Conservation (phyloP, 2,113 vertebrate species). For the Nannospalax galili region DNA sequence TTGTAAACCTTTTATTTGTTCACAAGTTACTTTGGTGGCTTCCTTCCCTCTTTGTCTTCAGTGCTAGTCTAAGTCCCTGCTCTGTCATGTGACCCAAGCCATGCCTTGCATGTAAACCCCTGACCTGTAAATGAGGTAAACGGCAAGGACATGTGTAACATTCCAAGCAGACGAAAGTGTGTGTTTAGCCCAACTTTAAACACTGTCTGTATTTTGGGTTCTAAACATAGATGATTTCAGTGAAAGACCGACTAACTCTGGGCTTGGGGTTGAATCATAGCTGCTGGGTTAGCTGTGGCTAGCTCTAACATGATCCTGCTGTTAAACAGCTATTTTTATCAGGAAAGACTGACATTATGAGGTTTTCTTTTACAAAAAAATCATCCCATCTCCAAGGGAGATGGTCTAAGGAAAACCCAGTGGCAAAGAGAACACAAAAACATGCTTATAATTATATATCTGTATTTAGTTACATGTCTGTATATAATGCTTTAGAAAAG, state of each 20-base stretch:
- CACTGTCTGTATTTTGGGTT: neutral
- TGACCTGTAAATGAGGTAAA: slow-evolving; percentile 2
- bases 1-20: neutral
- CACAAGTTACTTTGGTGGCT: neutral
- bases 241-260: neutral
- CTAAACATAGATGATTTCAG: neutral
- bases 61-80: neutral
- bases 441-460: neutral
- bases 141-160: neutral
- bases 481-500: neutral
- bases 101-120: neutral
- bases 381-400: neutral
- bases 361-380: neutral
- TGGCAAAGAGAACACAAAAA: neutral
- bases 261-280: neutral
- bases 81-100: neutral
- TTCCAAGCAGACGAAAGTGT: neutral
- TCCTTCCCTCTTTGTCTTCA: neutral
- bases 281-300: neutral
- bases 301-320: neutral
- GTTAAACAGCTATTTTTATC: neutral
- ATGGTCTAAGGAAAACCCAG: neutral
- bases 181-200: neutral
- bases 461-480: neutral
- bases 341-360: neutral